phyloP scores from a whole-genome alignment of 23 tunicate species.

The Clavelina lepadiformis region DNA sequence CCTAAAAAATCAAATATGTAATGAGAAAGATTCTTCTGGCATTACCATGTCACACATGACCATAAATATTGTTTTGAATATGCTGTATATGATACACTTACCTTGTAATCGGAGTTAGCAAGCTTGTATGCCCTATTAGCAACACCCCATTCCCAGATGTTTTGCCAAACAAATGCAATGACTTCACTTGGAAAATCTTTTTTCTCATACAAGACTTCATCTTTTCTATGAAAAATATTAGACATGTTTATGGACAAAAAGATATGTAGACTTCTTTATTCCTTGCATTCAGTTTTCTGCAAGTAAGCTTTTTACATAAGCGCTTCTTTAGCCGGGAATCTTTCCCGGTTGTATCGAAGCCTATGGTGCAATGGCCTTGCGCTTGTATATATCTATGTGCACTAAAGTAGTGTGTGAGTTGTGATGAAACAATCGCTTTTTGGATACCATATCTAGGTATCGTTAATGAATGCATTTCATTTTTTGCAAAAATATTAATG shows the following conservation, averaged over 20 bases:
- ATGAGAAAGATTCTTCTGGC: not conserved
- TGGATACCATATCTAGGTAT: too few species aligned
- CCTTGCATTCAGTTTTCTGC: not conserved
- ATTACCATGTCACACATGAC: not conserved
- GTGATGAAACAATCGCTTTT: too few species aligned
- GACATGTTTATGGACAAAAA: not conserved
- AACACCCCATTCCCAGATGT: conserved; percentile 86
- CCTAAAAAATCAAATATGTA: conserved; percentile 25
- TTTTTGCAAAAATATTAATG: not conserved
- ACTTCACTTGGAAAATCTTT: conserved; percentile 52
- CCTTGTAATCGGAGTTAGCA: conserved; percentile 87
- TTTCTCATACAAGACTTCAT: not conserved
- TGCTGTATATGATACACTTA: too few species aligned
- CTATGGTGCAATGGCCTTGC: too few species aligned
- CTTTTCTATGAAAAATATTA: not conserved
- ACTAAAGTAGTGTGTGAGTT: too few species aligned
- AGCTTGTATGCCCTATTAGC: conserved; percentile 68
- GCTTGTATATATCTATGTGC: too few species aligned
- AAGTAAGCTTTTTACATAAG: too few species aligned
- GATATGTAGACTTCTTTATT: not conserved
- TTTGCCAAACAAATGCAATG: conserved; percentile 70
- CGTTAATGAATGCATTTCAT: too few species aligned
- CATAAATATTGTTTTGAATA: not conserved
- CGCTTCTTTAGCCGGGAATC: too few species aligned
- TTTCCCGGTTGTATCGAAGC: too few species aligned